Conservation (phyloP, 2,113 vertebrate species). For the Oceanites oceanicus region DNA sequence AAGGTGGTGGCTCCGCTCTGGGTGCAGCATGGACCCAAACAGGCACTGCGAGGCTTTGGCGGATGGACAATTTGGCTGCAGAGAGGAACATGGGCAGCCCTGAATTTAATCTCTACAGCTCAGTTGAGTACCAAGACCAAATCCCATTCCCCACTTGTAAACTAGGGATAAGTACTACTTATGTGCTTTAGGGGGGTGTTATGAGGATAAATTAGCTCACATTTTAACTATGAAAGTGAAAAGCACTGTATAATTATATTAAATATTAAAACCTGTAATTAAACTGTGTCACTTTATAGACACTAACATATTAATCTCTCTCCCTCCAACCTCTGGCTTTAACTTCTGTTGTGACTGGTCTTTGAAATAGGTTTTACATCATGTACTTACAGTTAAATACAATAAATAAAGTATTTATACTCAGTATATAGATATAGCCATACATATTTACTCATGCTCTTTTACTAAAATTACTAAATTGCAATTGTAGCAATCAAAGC, state of each 20-base stretch:
- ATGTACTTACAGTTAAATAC: neutral
- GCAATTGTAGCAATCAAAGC: neutral
- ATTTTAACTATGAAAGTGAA: neutral
- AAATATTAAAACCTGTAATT: conserved; percentile 15
- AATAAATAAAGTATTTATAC: neutral
- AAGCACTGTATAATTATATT: neutral
- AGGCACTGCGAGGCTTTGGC: rapidly evolving
- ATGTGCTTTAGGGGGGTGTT: neutral
- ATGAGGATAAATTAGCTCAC: neutral
- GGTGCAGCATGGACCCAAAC: rapidly evolving
- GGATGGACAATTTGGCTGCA: neutral
- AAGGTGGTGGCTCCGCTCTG: rapidly evolving
- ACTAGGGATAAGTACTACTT: neutral
- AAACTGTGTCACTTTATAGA: neutral
- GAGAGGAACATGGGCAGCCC: neutral
- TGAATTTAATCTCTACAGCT: neutral
- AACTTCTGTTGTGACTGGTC: neutral
- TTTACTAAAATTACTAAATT: neutral
- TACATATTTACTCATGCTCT: neutral
- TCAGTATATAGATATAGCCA: neutral
- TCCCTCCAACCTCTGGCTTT: neutral
- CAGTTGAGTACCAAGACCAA: neutral
- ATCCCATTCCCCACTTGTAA: neutral
- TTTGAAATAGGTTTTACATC: neutral
- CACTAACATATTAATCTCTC: neutral